phyloP scores from a whole-genome alignment of 2,888 invertebrate genomes.

The Calameuta pallipes region DNA sequence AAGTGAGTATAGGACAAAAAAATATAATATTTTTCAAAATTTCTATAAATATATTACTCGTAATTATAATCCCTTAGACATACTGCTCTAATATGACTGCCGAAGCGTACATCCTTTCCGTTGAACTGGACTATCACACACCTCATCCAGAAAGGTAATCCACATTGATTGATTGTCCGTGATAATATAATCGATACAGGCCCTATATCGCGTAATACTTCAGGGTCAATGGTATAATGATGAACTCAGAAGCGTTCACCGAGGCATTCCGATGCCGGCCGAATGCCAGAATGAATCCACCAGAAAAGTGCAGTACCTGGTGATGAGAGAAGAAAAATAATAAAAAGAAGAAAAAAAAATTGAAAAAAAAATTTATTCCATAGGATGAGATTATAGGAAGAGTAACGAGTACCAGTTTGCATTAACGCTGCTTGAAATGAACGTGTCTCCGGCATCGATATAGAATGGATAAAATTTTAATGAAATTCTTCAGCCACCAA shows the following conservation, averaged over 20 bases:
- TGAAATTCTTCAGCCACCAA: background rate
- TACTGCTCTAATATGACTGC: slow-evolving; percentile 68
- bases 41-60: background rate
- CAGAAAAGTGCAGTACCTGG: slow-evolving; percentile 67
- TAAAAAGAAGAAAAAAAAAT: slow-evolving; percentile 8
- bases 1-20: slow-evolving; percentile 52
- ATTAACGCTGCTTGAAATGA: background rate
- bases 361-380: background rate
- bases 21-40: background rate
- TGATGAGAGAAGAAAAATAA: slow-evolving; percentile 38
- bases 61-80: slow-evolving; percentile 54
- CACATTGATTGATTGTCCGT: background rate
- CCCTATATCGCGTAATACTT: background rate
- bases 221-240: slow-evolving; percentile 69
- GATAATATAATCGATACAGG: background rate
- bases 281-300: slow-evolving; percentile 67
- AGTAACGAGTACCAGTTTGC: background rate
- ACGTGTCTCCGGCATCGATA: background rate
- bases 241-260: slow-evolving; percentile 68
- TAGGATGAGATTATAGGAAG: background rate
- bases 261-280: slow-evolving; percentile 66
- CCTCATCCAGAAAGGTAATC: slow-evolving; percentile 68
- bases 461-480: background rate
- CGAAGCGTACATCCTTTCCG: slow-evolving; percentile 67
- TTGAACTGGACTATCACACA: slow-evolving; percentile 69